These are phyloP conservation scores for Actinostola sp. DNA, from an alignment of 92 coral and sea anemone species.

Conservation along the genomic window DNA sequence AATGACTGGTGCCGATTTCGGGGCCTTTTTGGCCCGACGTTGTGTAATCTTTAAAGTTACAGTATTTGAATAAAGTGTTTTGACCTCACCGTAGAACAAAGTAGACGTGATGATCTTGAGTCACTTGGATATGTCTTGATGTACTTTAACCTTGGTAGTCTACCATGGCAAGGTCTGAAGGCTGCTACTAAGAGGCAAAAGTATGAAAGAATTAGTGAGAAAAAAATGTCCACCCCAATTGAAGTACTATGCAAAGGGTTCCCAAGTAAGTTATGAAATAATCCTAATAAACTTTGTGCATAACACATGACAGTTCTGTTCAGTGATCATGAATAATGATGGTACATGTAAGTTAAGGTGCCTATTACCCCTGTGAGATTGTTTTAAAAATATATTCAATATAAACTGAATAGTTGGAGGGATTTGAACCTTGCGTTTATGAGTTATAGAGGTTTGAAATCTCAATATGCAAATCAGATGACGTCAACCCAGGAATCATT, in stretches of 20 bases:
- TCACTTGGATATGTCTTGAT: slow-evolving; percentile 96
- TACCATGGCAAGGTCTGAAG: slow-evolving; percentile 99
- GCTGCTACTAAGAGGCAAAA: slow-evolving; percentile 99
- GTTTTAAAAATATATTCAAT: no score
- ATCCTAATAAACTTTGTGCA: background rate
- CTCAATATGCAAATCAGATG: no score
- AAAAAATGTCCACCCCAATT: slow-evolving; percentile 99
- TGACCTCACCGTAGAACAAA: slow-evolving; percentile 4
- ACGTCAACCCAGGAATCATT: no score
- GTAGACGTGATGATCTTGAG: slow-evolving; percentile 99
- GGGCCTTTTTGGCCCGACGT: no score
- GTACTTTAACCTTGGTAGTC: slow-evolving; percentile 90
- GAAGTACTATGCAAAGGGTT: slow-evolving; percentile 98
- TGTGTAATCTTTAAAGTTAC: no score
- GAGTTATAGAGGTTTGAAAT: no score
- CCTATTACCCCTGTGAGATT: no score
- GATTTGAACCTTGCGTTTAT: no score
- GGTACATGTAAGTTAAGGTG: no score
- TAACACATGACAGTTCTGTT: background rate
- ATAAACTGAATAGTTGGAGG: no score
- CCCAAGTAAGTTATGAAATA: slow-evolving; percentile 71
- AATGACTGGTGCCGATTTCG: no score
- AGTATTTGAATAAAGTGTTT: background rate
- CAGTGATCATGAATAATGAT: no score
- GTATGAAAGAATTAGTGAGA: slow-evolving; percentile 96